Evolutionary conservation across 2,888 invertebrate species (phyloP), one percentile per base, ranked within the genome.

Genomic region (Andrena trimmerana): DNA sequence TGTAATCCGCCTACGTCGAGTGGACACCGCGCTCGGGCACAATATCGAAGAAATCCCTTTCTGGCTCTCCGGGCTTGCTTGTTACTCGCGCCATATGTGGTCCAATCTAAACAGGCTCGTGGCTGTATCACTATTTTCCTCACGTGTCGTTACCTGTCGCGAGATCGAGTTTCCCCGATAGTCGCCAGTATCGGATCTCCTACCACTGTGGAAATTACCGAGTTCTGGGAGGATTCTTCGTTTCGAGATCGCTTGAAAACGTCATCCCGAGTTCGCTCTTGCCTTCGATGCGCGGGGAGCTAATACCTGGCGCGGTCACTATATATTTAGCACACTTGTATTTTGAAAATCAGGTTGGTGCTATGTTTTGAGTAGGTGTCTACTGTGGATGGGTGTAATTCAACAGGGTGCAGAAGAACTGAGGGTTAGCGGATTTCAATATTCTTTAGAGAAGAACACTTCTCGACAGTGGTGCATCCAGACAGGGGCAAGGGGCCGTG

Each of bases 1-100:
- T 16, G 70, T 88, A 89, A 89, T 88, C 88, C 87, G 87, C 85
- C 88, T 88, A 87, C 83, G 83, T 85, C 81, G 88, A 89, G 89
- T 89, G 89, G 88, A 89, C 87, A 79, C 66, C 57, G 70, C 33
- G 74, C 57, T 33, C 2, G 59, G 57, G 60, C 60, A 81, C 71
- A 80, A 80, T 82, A 80, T 85, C 70, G 69, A 85, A 70, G 72
- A 79, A 75, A 78, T 84, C 62, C 74, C 54, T 69, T 31, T 54
- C 68, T 27, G 20, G 54, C 54, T 54, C 54, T 8, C 8, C 8
- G n/a, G 63, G 6, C 59, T 31, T 24, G 65, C 52, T 83, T 60
- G 31, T 67, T 69, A 67, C 74, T 60, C 42, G 54, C 57, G 48
- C 62, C 36, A 78, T 72, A 78, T 69, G 73, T 71, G 62, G 65